Evolutionary conservation across 2,888 invertebrate species (phyloP), one percentile per base, ranked within the genome.

Genomic region (Bellardia bayeri): DNA sequence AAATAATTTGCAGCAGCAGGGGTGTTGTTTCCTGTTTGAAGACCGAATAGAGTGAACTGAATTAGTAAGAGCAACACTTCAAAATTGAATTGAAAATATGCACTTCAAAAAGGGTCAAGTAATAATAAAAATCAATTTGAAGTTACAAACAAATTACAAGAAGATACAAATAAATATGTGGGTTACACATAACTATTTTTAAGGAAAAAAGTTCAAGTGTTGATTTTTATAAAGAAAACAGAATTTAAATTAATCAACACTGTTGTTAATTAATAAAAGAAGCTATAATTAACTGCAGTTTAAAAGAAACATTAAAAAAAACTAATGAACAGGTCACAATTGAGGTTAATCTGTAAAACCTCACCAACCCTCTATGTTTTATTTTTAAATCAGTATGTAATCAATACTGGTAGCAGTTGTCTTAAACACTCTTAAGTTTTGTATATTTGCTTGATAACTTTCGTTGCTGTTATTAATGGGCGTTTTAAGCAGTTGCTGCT

Each of bases 51-150:
- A 33, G 33, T 33, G 2, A 37, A 6, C 6, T 37, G 37, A 37
- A 37, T 37, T 4, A 4, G 37, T 61, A 6, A 56, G 5, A 69
- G 58, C 5, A 56, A n/a, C 5, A 33, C 45, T 72, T 71, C 7
- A 42, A 45, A n/a, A 54, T 72, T 42, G 3, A 66, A 56, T 9
- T 58, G 3, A 42, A 8, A 30, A 42, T 37, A 54, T n/a, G 11
- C 75, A 75, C 75, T 68, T 82, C 68, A 40, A 51, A 81, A 82
- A 76, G 49, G 82, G 82, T 82, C 82, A 82, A 82, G 75, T 69
- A 61, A 74, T 74, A 14, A 37, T 64, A 45, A 45, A 11, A 45
- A 45, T 30, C 75, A 54, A 16, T 61, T 54, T 3, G 40, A 61
- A 37, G 49, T 37, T 42, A 23, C 23, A 23, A 23, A 1, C 1